Conservation (phyloP, 2,888 invertebrate species). For the Reticulitermes lucifugus region DNA sequence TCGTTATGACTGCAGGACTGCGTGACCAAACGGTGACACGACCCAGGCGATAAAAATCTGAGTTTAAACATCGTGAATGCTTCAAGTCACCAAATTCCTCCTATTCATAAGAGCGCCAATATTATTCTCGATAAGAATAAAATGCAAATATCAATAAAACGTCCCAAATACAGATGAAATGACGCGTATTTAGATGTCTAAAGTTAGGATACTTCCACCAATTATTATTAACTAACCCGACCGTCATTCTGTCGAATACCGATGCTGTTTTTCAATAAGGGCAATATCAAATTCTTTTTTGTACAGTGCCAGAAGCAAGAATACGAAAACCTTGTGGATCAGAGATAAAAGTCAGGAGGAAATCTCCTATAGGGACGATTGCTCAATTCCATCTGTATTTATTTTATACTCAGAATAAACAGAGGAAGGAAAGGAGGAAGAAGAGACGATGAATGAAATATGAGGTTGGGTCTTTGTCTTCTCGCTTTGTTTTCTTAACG, state of each 20-base stretch:
- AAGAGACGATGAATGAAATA: constrained; percentile 48
- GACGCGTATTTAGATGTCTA: not conserved
- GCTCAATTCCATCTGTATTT: constrained; percentile 41
- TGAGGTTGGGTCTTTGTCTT: constrained; percentile 49
- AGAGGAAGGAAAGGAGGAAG: constrained; percentile 38
- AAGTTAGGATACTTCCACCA: too few relatives aligned
- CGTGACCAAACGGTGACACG: too few relatives aligned
- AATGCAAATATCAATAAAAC: not conserved
- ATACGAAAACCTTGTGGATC: not conserved
- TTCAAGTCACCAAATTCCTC: too few relatives aligned
- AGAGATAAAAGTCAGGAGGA: constrained; percentile 15
- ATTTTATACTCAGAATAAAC: constrained; percentile 40
- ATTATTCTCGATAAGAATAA: too few relatives aligned
- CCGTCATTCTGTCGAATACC: not conserved
- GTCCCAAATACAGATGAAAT: not conserved
- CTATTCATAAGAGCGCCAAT: too few relatives aligned
- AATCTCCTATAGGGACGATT: constrained; percentile 28
- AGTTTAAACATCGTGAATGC: too few relatives aligned
- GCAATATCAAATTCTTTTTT: not conserved
- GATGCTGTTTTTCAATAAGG: not conserved
- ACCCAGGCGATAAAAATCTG: too few relatives aligned
- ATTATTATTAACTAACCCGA: too few relatives aligned
- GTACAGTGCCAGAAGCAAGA: not conserved
- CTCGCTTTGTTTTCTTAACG: constrained; percentile 46
- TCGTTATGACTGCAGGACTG: too few relatives aligned